A percentile compares a stretch with the other conserved stretches of the same genome.
Conservation (phyloP, 2,888 invertebrate species). For the Salticus scenicus region DNA sequence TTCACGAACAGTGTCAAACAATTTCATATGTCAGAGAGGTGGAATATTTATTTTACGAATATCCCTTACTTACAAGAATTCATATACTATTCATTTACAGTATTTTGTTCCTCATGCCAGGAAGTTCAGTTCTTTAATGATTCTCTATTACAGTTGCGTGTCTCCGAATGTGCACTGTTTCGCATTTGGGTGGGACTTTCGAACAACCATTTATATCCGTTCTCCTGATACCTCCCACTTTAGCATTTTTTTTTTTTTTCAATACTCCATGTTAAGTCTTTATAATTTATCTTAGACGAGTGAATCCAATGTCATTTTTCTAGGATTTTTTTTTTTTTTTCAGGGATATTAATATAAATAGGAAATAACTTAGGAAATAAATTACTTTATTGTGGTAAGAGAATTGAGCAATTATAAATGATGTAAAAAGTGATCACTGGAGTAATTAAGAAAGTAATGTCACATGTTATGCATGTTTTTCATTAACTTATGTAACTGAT, state of each 20-base stretch:
- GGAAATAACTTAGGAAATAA: background rate
- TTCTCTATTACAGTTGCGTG: conserved; percentile 4
- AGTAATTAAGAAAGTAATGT: conserved; percentile 7
- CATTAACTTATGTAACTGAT: conserved; percentile 12
- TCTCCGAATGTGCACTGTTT: background rate
- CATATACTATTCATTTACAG: background rate
- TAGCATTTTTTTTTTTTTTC: background rate
- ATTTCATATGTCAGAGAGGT: background rate
- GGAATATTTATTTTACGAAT: background rate
- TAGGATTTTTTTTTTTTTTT: background rate
- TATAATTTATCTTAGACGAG: background rate
- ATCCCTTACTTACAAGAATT: background rate
- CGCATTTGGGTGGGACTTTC: background rate
- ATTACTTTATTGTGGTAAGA: background rate
- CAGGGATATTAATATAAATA: too few species aligned
- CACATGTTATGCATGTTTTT: background rate
- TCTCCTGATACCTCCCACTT: background rate
- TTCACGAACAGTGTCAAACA: background rate
- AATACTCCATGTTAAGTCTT: background rate
- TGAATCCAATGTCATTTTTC: background rate
- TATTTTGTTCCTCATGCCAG: background rate
- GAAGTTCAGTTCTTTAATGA: background rate
- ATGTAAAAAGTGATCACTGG: background rate
- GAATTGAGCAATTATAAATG: background rate
- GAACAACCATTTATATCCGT: background rate